Percentiles rank a stretch among this genome's conserved stretches.
Evolutionary conservation across 2,888 invertebrate species (phyloP).

Genomic region (Apamea monoglypha): DNA sequence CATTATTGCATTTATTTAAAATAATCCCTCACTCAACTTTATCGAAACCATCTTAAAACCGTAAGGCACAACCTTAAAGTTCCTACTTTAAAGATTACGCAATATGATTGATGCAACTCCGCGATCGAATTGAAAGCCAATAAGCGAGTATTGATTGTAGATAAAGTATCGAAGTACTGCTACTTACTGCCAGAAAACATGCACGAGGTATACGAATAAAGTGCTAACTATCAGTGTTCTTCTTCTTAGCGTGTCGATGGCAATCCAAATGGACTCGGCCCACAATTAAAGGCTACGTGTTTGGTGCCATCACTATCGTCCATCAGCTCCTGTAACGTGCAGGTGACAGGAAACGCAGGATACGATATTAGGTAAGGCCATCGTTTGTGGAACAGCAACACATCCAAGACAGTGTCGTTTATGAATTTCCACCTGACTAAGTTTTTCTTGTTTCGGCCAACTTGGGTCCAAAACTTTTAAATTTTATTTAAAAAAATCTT

Average conservation of each 20-base stretch:
- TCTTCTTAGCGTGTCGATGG: neutral
- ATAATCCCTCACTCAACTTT: neutral
- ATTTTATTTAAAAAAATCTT: neutral
- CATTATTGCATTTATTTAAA: neutral
- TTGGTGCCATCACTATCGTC: too few relatives aligned
- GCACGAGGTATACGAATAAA: neutral
- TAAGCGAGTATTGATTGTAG: constrained; percentile 62
- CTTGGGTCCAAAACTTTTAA: neutral
- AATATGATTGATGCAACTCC: constrained; percentile 53
- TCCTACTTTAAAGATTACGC: constrained; percentile 34
- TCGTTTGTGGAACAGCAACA: neutral
- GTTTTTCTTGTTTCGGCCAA: neutral
- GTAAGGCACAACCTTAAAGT: constrained; percentile 9
- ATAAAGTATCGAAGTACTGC: constrained; percentile 44
- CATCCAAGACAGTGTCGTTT: neutral
- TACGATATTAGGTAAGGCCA: neutral
- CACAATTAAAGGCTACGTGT: neutral
- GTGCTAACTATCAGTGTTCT: neutral
- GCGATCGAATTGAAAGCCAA: constrained; percentile 57
- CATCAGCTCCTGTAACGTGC: neutral
- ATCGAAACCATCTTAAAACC: neutral
- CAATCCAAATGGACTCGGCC: neutral
- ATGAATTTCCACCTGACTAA: neutral
- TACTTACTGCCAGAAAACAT: constrained; percentile 23
- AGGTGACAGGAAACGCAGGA: neutral